Evolutionary conservation across 2,888 invertebrate species (phyloP).

Genomic region (Stenichneumon culpator): DNA sequence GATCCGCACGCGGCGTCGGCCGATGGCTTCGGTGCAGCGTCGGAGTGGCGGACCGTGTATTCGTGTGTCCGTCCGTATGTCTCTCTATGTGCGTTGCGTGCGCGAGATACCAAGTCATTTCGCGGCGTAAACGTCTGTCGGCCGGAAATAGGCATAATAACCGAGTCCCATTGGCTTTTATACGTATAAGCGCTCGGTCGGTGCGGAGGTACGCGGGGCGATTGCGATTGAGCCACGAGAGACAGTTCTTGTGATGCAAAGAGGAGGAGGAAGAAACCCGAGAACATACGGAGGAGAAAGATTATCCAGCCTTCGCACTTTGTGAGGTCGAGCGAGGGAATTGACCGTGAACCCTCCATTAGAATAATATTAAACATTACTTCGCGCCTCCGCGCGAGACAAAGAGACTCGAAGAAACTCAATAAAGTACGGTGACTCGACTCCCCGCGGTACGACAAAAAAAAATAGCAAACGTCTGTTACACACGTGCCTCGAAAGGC

Average conservation of each 20-base stretch:
- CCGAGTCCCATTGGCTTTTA: conserved; percentile 74
- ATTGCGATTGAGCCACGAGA: conserved; percentile 26
- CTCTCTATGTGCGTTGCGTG: conserved; percentile 2
- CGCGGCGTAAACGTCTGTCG: conserved; percentile 64
- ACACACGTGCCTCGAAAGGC: conserved; percentile 48
- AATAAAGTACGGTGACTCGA: conserved; percentile 8
- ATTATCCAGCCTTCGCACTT: conserved; percentile 18
- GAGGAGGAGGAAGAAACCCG: neutral
- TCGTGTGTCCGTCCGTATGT: conserved; percentile 30
- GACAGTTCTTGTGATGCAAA: conserved; percentile 22
- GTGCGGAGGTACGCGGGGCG: conserved; percentile 5
- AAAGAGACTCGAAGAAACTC: conserved; percentile 11
- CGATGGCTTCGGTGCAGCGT: neutral
- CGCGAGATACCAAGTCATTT: conserved; percentile 58
- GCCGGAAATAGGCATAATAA: conserved; percentile 81
- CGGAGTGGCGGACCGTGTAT: conserved; percentile 24
- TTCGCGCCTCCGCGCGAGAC: conserved; percentile 7
- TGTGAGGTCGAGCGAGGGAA: conserved; percentile 26
- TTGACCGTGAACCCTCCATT: conserved; percentile 33
- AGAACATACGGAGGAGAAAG: conserved; percentile 16
- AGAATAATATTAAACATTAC: conserved; percentile 37
- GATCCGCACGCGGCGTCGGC: neutral
- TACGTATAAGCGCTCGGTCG: neutral
- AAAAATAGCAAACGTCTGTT: conserved; percentile 39
- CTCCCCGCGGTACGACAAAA: conserved; percentile 13